Base-by-base conservation (phyloP, 2,797 vertebrate species). In the Cyprinodon diabolis region DNA sequence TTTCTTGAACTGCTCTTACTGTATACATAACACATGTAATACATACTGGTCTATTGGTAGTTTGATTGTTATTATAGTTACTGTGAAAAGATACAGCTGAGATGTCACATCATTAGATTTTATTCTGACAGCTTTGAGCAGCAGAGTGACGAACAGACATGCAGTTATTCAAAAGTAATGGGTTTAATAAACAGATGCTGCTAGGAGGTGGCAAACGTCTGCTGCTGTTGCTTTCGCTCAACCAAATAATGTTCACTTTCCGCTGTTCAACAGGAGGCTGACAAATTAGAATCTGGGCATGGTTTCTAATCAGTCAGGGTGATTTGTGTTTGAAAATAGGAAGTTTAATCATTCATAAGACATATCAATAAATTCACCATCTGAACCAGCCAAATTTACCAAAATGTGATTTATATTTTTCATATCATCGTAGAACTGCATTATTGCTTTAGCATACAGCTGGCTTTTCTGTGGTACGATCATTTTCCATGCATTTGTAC, bases 111-210 rank as follows among this genome's bases (percentile, higher is more conserved):
- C 75, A 67, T 83, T 84, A 77, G 40, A 74, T 49, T 69, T 75
- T 35, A 73, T 83, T 71, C 54, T 37, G 40, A 47, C 48, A 57
- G 77, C 71, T 70, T 62, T 62, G 69, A 75, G 83, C 52, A 40
- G 56, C 3, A 80, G 85, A 90, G 58, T 85, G 84, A 87, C 85
- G 82, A 75, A 76, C 19, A 82, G 71, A 76, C 25, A 13, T 37
- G 63, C 70, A 68, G 75, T 67, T 74, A 68, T 78, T 83, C 67
- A 79, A 43, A 74, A 70, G 58, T 43, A 77, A 37, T 6, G 68
- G 11, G 65, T 66, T 74, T 77, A 79, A 79, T 69, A 77, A 81
- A 71, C 54, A 81, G 54, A 81, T 62, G 70, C 55, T 49, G 68
- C 23, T 37, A n/a, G 66, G 83, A 77, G 79, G 62, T 40, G 68